Evolutionary conservation across 2,888 invertebrate species (phyloP), one percentile per base, ranked within the genome.

Genomic region (Drosophila meridiana): DNA sequence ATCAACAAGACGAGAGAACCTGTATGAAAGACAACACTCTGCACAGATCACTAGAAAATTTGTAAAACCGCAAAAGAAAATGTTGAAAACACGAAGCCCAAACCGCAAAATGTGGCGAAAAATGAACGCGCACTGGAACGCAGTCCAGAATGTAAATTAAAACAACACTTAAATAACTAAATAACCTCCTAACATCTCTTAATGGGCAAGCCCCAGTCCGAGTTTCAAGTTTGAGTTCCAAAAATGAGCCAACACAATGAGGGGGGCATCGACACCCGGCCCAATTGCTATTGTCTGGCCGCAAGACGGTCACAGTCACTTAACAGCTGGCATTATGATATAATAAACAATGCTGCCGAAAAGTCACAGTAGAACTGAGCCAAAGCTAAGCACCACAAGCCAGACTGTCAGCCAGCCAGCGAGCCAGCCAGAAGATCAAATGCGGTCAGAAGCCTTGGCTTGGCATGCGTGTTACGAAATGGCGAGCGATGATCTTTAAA

Each of bases 1-100:
- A 63, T 68, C 71, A 63, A 62, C 77, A 61, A 73, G 85, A 77
- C 80, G 65, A 73, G 69, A 87, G 80, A 87, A 87, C 84, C 87
- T 77, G 87, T 84, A 87, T 82, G 76, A 75, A 80, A 76, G 82
- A 82, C 84, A 82, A 83, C 80, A 73, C 86, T 65, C 56, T 42
- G 74, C 78, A 61, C 77, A 77, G 80, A 84, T 84, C 78, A 80
- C 80, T 78, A 84, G 82, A 73, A 87, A 87, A 84, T 84, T 84
- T 84, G 84, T 84, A 73, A 84, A 87, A 80, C 84, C 84, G 82
- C 84, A 87, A 74, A 81, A 80, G 82, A 82, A 82, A 87, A 84
- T 86, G 86, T 82, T 86, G 83, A 74, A 82, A 84, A 84, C 78
- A 84, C 73, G 77, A 80, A 76, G 73, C 65, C 69, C 69, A 75